Evolutionary conservation across 2,888 invertebrate species (phyloP), one percentile per base, ranked within the genome.

Genomic region (Myopa testacea): DNA sequence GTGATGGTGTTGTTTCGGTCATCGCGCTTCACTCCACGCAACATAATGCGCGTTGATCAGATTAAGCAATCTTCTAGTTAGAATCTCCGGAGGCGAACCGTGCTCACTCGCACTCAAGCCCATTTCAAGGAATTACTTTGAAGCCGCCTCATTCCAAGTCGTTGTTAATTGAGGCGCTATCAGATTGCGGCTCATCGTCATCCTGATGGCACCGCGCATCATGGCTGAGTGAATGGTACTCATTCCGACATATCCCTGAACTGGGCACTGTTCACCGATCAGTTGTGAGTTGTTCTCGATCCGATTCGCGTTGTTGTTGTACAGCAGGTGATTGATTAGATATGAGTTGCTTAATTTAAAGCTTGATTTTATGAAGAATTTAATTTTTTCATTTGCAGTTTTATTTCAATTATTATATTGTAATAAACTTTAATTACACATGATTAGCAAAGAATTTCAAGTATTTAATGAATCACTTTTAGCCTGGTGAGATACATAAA

Each of bases 21-120:
- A 65, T 65, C 63, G 5, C 37, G 63, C 16, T 19, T n/a, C 38
- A 37, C 67, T 16, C 40, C 52, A 70, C 45, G 58, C 19, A 58
- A 38, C n/a, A 72, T 72, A 72, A 72, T 72, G 60, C 72, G 58
- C 45, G 60, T 10, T 72, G 58, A 72, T 72, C 72, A 72, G 72
- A 72, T 72, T 60, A 60, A 60, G 19, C 40, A 60, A 60, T 60
- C 60, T 58, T 45, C 62, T 38, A 65, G 50, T 34, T 45, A 63
- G 73, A 73, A 62, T 34, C 50, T 73, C n/a, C n/a, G 62, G 45
- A 19, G 19, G 50, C 7, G n/a, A 10, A n/a, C 16, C 19, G 45
- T 68, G 45, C 45, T 45, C 45, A 45, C 7, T 6, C 45, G 45
- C 45, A 8, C 10, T 45, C 50, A 19, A 45, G 6, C 14, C 10